These are phyloP conservation scores for Drosophila tani DNA, from an alignment of 1,140 invertebrate species.

Conservation along the genomic window DNA sequence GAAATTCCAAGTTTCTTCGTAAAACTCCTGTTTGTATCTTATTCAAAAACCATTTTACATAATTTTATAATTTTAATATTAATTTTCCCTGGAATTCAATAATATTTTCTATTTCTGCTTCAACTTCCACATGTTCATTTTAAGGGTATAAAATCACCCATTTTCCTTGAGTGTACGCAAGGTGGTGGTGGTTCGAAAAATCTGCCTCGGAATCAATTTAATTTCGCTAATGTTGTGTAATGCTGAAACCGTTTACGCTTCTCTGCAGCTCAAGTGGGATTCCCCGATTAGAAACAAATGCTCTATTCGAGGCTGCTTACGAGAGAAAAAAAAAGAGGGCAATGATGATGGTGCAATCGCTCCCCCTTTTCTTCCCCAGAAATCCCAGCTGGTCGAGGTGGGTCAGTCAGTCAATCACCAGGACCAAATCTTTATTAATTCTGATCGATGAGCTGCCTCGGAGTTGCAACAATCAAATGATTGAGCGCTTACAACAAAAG, in stretches of 20 bases:
- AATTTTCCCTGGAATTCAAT: neutral
- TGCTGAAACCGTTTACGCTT: slow-evolving; percentile 58
- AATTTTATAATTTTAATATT: too few species aligned
- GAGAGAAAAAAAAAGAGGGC: slow-evolving; percentile 2
- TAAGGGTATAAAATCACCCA: neutral
- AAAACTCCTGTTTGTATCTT: too few species aligned
- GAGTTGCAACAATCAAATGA: slow-evolving; percentile 79
- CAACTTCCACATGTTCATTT: too few species aligned
- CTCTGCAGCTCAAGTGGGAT: slow-evolving; percentile 50
- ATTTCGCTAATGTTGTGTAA: slow-evolving; percentile 84
- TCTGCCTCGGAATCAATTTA: slow-evolving; percentile 65
- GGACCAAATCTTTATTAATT: slow-evolving; percentile 85
- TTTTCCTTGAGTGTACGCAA: slow-evolving; percentile 7
- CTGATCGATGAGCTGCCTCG: slow-evolving; percentile 82
- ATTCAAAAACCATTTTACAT: too few species aligned
- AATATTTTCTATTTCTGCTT: neutral
- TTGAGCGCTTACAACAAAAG: slow-evolving; percentile 75
- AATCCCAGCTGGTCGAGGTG: slow-evolving; percentile 45
- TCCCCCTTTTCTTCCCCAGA: neutral
- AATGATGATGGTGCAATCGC: slow-evolving; percentile 5
- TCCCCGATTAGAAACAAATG: slow-evolving; percentile 75
- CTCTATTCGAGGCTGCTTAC: slow-evolving; percentile 61
- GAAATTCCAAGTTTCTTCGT: too few species aligned
- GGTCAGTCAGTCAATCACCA: slow-evolving; percentile 60
- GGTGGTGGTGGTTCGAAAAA: slow-evolving; percentile 54